Evolutionary conservation across 37 sponge, comb jelly and placozoan species (phyloP).

Genomic region (Geodia barretti): DNA sequence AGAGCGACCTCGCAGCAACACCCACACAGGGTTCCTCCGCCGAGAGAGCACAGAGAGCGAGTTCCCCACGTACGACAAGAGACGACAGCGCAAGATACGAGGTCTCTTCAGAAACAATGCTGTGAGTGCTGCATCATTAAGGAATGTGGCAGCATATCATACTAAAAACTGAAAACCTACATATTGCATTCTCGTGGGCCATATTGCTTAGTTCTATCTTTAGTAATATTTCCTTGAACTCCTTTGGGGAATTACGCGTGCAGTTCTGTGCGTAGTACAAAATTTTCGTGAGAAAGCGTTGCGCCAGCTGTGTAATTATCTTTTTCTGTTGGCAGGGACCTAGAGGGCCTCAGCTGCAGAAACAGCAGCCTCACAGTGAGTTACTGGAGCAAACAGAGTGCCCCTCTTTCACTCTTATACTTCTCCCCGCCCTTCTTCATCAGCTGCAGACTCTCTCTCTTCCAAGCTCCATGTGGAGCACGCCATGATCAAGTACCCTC

Average conservation of each 20-base stretch:
- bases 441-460: background rate
- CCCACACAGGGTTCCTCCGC: conserved; percentile 4
- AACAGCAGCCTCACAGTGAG: background rate
- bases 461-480: conserved; percentile 36
- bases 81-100: background rate
- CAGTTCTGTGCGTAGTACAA: background rate
- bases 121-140: no score
- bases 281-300: background rate
- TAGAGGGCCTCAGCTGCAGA: background rate
- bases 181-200: no score
- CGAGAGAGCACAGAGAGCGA: conserved; percentile 25
- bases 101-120: background rate
- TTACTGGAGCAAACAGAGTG: no score
- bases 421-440: no score
- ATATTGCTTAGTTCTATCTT: no score
- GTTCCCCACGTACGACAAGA: background rate
- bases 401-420: no score
- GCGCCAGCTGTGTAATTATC: background rate
- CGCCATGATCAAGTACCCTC: conserved; percentile 75
- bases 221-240: no score
- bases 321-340: background rate
- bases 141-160: no score
- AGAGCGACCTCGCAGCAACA: background rate
- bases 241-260: no score
- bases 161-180: no score